Base-by-base conservation (phyloP, 1,140 invertebrate species). In the Pemphigus obesinymphae region DNA sequence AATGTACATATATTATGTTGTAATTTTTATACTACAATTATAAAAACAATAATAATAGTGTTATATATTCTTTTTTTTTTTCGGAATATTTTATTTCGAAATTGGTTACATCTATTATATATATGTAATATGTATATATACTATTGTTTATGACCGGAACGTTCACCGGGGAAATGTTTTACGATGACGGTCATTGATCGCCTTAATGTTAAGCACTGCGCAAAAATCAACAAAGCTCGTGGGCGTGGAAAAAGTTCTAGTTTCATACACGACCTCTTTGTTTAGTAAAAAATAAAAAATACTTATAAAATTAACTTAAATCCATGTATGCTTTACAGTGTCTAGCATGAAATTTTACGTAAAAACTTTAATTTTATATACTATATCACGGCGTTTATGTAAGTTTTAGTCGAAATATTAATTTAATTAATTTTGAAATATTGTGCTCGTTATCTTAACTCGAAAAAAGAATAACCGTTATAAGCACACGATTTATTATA, bases 141-240 rank as follows among this genome's bases (percentile, higher is more conserved):
- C 34, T 23, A 40, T 34, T 23, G 4, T 61, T 34, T 43, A 78
- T 23, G 13, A 15, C 48, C 53, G 11, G 20, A 78, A 61, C 2
- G 7, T 31, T 34, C n/a, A 58, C 13, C 20, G 20, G 34, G n/a
- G n/a, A 40, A 78, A 58, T 23, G 34, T 58, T 78, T 78, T 78
- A 78, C 34, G n/a, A 58, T 40, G 34, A 40, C 34, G 20, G 73
- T 17, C 53, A 55, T 78, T 43, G 73, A 78, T 78, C 75, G 53
- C 15, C 53, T 58, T 58, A 58, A 40, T 78, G 58, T 55, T 58
- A 78, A 55, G 31, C 50, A 34, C 50, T 23, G 75, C 13, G 13
- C 40, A 26, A 70, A 70, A 70, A 70, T 70, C 68, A 78, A 78
- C 75, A 40, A 34, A 4, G 50, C 58, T 3, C 50, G 34, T 34